Percentiles rank a stretch among this genome's conserved stretches.
These are phyloP conservation scores for Itoplectis maculator DNA, from an alignment of 2,888 invertebrate genomes.

Conservation along the genomic window DNA sequence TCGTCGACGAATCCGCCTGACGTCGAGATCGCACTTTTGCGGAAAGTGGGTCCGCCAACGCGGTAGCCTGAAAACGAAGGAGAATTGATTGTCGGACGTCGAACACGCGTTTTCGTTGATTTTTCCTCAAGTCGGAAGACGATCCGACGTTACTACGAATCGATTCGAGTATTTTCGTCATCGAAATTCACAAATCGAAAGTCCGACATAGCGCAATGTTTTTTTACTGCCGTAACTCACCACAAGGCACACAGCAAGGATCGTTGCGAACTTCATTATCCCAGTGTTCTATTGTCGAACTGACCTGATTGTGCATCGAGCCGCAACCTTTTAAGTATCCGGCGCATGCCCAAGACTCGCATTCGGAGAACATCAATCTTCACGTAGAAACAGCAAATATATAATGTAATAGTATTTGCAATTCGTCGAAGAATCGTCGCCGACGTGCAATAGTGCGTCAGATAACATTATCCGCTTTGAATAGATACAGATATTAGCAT, in stretches of 20 bases:
- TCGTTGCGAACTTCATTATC: conserved; percentile 44
- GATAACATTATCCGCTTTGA: conserved; percentile 44
- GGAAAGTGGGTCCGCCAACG: conserved; percentile 19
- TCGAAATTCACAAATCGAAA: too few relatives aligned
- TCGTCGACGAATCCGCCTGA: not conserved
- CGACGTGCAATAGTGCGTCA: conserved; percentile 13
- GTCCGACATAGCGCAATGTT: not conserved
- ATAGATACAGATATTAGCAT: conserved; percentile 43
- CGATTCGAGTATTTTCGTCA: too few relatives aligned
- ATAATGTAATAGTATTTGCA: conserved; percentile 23
- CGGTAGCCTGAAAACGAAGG: conserved; percentile 30
- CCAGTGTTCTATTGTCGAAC: not conserved
- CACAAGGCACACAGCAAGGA: conserved; percentile 41
- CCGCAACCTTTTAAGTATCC: conserved; percentile 42
- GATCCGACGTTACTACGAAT: too few relatives aligned
- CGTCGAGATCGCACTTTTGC: conserved; percentile 11
- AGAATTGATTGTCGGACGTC: not conserved
- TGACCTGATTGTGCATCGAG: conserved; percentile 10
- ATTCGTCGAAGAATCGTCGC: conserved; percentile 25
- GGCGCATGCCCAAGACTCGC: not conserved
- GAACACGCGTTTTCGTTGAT: too few relatives aligned
- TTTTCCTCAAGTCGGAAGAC: too few relatives aligned
- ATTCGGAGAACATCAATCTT: conserved; percentile 9
- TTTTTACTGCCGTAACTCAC: conserved; percentile 21
- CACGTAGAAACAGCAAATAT: conserved; percentile 6